Conservation (phyloP, 2,113 vertebrate genomes). For the Nymphicus hollandicus region DNA sequence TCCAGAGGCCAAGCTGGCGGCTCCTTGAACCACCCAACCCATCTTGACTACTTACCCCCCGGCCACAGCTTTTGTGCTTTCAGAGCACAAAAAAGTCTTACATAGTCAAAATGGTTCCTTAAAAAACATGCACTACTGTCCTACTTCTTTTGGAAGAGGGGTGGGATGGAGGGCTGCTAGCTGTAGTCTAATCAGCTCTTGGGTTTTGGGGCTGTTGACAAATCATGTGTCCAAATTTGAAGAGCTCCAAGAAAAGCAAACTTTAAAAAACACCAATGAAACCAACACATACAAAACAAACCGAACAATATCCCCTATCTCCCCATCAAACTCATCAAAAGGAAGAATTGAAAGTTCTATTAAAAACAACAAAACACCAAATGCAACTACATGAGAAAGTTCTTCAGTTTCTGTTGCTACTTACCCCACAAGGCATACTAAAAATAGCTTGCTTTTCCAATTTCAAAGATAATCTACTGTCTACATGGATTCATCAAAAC, state of each 20-base stretch:
- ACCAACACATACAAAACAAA: neutral
- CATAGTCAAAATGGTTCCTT: neutral
- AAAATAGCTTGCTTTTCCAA: neutral
- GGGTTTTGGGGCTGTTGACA: neutral
- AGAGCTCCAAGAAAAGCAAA: neutral
- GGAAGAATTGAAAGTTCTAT: neutral
- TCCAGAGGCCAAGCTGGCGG: neutral
- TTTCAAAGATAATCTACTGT: neutral
- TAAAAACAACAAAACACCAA: neutral
- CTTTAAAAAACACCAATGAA: neutral
- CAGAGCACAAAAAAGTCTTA: neutral
- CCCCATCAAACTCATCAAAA: neutral
- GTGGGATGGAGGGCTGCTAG: neutral
- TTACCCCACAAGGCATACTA: neutral
- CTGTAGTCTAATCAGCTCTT: rapidly evolving
- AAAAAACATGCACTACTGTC: neutral
- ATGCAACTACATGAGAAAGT: neutral
- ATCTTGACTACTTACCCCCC: no score
- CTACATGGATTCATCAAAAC: neutral
- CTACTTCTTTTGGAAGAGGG: neutral
- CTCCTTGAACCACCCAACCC: neutral
- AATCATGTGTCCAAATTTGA: neutral
- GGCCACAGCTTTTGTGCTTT: neutral
- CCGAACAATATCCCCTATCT: neutral
- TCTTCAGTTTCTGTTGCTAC: neutral